Conservation (phyloP, 2,113 vertebrate species). For the Illadopsis cleaveri region DNA sequence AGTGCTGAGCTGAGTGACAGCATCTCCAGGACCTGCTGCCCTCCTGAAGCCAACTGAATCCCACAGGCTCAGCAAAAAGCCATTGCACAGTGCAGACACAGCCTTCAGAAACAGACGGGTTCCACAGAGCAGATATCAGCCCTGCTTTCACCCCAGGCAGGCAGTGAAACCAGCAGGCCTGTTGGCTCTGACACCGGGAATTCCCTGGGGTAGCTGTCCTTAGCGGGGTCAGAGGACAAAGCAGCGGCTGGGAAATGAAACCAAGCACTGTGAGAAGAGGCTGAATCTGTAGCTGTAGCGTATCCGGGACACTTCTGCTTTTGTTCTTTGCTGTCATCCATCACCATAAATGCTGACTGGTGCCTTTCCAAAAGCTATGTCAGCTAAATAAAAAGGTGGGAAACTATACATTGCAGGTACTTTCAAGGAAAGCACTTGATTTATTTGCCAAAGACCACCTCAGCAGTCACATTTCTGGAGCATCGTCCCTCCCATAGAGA, state of each 20-base stretch:
- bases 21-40: background rate
- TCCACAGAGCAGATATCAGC: background rate
- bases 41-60: background rate
- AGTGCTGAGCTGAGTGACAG: background rate
- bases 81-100: background rate
- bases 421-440: background rate
- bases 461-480: background rate
- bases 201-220: background rate
- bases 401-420: background rate
- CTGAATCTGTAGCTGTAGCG: background rate
- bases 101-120: background rate
- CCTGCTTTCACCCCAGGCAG: background rate
- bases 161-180: background rate
- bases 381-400: background rate
- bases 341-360: background rate
- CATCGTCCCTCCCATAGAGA: background rate
- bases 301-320: background rate
- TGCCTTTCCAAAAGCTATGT: background rate
- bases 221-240: background rate
- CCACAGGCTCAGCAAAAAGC: background rate
- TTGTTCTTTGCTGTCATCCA: constrained; percentile 2
- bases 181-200: background rate
- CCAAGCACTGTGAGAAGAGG: background rate
- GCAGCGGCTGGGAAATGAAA: constrained; percentile 18
- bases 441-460: background rate